Evolutionary conservation across 2,888 invertebrate species (phyloP), one percentile per base, ranked within the genome.

Genomic region (Agrotis ipsilon): DNA sequence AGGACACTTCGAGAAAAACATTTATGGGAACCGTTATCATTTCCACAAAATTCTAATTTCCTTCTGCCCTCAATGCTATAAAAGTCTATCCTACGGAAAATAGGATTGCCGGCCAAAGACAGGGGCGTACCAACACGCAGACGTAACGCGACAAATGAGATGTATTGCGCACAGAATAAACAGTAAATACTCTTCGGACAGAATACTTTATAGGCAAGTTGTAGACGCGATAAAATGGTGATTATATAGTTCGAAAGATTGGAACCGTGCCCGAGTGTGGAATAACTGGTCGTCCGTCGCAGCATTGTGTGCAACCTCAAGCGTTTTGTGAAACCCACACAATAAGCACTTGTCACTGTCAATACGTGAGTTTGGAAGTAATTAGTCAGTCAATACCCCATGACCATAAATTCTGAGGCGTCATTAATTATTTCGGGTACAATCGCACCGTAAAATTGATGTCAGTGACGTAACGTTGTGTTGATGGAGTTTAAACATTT

Each of bases 171-270:
- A 82, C 83, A 72, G 73, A 74, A 79, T 85, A 76, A 74, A 72
- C 67, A 76, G 78, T 73, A 65, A 78, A 71, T 45, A 71, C 21
- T 81, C 68, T 78, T 79, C 78, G 64, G 75, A 63, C 69, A 61
- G 74, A 82, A 74, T 87, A 79, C 76, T 87, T 87, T 87, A 87
- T 84, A 84, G 84, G 79, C 71, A 72, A 69, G 57, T 68, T 80
- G 81, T 74, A 58, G 83, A 83, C 74, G 82, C 84, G 87, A 90
- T 92, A 91, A 92, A 91, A 90, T 88, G 86, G 82, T 84, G 87
- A 92, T 91, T 88, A 90, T 89, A 88, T 90, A 86, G 86, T 84
- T 75, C 74, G 80, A 83, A 82, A 84, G 82, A 87, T 93, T 93
- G 93, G 92, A 92, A 89, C 86, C 48, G 73, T 90, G 93, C 93